Conservation (phyloP, 2,113 vertebrate genomes). For the Podocnemis expansa region DNA sequence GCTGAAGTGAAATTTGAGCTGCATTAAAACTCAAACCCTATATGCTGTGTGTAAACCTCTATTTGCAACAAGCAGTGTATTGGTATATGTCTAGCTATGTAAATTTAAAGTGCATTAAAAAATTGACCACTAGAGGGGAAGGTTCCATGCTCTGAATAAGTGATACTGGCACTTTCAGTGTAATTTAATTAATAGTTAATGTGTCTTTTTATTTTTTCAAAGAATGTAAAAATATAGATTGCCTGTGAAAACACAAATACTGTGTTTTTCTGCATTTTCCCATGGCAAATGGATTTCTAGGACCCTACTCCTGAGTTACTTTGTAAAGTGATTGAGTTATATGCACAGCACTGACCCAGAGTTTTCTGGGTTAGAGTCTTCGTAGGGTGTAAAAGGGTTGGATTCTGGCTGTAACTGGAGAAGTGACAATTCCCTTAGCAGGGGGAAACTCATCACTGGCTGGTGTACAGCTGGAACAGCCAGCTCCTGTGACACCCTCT, state of each 20-base stretch:
- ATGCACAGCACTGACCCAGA: background rate
- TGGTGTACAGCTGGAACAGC: background rate
- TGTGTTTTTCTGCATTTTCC: background rate
- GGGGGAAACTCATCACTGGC: background rate
- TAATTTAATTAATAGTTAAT: background rate
- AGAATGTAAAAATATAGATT: background rate
- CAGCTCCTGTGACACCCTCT: background rate
- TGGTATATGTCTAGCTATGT: background rate
- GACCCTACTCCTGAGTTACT: background rate
- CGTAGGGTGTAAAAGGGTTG: background rate
- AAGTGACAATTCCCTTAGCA: background rate
- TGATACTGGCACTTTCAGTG: background rate
- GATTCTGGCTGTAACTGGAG: rapidly evolving
- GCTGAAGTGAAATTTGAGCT: background rate
- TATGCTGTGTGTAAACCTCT: background rate
- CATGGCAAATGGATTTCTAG: background rate
- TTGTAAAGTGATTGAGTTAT: background rate
- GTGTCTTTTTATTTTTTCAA: background rate
- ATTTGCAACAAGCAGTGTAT: background rate
- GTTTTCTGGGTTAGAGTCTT: background rate
- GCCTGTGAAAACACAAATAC: background rate
- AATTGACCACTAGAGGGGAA: background rate
- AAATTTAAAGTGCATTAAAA: background rate
- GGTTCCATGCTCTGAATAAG: background rate
- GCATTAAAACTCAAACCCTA: background rate